phyloP scores from a whole-genome alignment of 2,888 invertebrate genomes.

The Morpho deidamia region DNA sequence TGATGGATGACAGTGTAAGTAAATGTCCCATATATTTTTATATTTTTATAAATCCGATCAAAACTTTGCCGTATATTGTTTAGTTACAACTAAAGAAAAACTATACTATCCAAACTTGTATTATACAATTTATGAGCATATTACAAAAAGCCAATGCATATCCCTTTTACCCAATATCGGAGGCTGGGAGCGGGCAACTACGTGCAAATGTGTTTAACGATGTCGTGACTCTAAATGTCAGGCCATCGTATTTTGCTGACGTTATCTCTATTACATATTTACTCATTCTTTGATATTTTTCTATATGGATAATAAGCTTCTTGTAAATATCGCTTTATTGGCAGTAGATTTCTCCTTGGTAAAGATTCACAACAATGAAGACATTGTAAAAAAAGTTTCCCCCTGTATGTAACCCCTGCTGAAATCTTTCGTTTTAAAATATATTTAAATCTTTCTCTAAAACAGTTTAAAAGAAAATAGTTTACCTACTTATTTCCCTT shows the following conservation, averaged over 20 bases:
- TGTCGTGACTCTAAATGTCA: constrained; percentile 45
- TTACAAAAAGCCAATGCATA: constrained; percentile 74
- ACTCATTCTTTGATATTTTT: not conserved
- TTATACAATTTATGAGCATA: constrained; percentile 62
- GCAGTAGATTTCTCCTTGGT: too few relatives aligned
- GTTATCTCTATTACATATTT: constrained; percentile 13
- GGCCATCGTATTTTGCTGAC: constrained; percentile 37
- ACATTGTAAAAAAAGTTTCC: too few relatives aligned
- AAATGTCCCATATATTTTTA: too few relatives aligned
- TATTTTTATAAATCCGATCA: too few relatives aligned
- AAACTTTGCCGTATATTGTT: too few relatives aligned
- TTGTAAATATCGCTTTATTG: too few relatives aligned
- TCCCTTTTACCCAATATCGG: constrained; percentile 57
- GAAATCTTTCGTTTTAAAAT: too few relatives aligned
- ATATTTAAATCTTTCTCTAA: too few relatives aligned
- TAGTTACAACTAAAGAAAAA: too few relatives aligned
- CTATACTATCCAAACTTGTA: constrained; percentile 35
- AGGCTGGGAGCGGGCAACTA: constrained; percentile 45
- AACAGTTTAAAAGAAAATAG: not conserved
- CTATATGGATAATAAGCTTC: not conserved
- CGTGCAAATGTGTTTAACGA: constrained; percentile 74
- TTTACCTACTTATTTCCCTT: constrained; percentile 5
- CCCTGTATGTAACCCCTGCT: too few relatives aligned
- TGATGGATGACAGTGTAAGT: too few relatives aligned
- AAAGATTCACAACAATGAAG: too few relatives aligned